Conservation (phyloP, 2,797 vertebrate genomes). For the Trematomus bernacchii region DNA sequence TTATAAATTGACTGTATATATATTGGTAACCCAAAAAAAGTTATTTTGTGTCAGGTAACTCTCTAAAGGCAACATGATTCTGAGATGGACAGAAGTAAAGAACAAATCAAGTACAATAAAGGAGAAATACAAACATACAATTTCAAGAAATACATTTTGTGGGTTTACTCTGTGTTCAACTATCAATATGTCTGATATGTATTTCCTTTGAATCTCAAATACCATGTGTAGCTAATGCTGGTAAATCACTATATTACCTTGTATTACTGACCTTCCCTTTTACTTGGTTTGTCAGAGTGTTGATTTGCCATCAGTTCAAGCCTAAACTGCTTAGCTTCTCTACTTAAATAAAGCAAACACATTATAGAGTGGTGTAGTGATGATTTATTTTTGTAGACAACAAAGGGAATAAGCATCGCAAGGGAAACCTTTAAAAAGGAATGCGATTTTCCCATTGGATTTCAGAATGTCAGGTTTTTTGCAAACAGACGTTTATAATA, state of each 20-base stretch:
- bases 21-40: no score
- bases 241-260: not conserved
- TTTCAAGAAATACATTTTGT: not conserved
- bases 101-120: no score
- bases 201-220: not conserved
- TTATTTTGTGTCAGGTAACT: no score
- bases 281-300: not conserved
- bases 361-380: not conserved
- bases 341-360: not conserved
- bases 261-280: not conserved
- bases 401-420: no score
- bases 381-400: no score
- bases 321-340: not conserved
- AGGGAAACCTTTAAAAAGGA: no score
- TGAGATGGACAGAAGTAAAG: not conserved
- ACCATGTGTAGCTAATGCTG: not conserved
- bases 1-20: no score
- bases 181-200: not conserved
- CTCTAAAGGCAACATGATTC: not conserved
- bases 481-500: no score
- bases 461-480: no score
- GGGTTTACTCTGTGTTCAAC: not conserved
- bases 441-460: no score
- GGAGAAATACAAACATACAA: no score
- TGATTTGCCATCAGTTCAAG: not conserved